Conservation (phyloP, 2,113 vertebrate genomes). For the Elephantulus edwardii region DNA sequence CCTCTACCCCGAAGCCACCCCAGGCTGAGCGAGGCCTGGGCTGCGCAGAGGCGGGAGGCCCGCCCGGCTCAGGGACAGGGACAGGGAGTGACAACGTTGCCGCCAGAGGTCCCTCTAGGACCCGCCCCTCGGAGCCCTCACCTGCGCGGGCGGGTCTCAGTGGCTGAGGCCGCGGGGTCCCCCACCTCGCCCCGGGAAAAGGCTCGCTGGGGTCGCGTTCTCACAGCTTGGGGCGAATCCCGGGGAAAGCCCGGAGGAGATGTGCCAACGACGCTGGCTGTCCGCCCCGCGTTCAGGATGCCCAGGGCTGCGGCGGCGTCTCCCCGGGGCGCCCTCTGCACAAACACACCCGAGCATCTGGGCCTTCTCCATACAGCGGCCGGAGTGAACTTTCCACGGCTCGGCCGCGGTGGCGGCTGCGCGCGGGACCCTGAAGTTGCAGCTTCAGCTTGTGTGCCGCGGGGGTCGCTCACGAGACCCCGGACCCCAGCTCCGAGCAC, state of each 20-base stretch:
- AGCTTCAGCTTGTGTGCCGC: neutral
- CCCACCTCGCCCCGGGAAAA: neutral
- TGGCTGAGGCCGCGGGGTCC: accelerated
- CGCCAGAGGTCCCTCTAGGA: neutral
- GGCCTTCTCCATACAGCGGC: neutral
- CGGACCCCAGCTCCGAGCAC: neutral
- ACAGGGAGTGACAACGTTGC: no score
- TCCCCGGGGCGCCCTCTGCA: neutral
- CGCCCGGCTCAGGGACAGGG: no score
- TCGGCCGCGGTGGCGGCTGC: neutral
- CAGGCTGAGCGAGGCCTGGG: neutral
- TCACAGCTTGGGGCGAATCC: neutral
- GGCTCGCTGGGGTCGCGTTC: neutral
- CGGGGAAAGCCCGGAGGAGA: neutral
- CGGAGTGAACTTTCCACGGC: conserved; percentile 25
- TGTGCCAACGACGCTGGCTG: neutral
- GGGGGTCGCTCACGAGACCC: neutral
- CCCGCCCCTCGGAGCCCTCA: neutral
- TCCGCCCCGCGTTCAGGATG: neutral
- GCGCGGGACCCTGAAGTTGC: neutral
- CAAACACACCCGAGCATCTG: neutral
- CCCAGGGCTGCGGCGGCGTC: neutral
- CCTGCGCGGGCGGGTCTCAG: neutral
- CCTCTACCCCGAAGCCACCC: neutral
- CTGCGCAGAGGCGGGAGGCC: neutral